Conservation (phyloP, 2,888 invertebrate genomes). For the Yponomeuta plumbellus region DNA sequence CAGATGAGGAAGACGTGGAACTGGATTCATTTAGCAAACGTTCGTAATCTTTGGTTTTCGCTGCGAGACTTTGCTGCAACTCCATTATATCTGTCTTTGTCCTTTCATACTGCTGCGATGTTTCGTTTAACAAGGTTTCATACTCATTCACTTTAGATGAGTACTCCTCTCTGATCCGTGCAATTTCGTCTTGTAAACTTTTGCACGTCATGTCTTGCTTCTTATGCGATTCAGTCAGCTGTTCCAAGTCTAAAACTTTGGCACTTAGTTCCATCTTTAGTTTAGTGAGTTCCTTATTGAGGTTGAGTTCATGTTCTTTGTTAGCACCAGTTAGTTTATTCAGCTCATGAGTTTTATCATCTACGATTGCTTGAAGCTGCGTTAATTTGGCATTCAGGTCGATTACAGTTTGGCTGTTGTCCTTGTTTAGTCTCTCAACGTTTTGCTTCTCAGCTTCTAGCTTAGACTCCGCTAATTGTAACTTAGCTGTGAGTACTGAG, state of each 20-base stretch:
- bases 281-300: conserved; percentile 71
- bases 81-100: conserved; percentile 59
- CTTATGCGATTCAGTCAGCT: conserved; percentile 56
- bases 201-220: conserved; percentile 56
- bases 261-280: conserved; percentile 74
- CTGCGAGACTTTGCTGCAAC: conserved; percentile 53
- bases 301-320: conserved; percentile 68
- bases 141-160: conserved; percentile 65
- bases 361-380: conserved; percentile 66
- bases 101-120: conserved; percentile 59
- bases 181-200: conserved; percentile 57
- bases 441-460: conserved; percentile 65
- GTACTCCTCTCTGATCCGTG: conserved; percentile 54
- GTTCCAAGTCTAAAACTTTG: conserved; percentile 74
- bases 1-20: conserved; percentile 50
- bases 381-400: conserved; percentile 65
- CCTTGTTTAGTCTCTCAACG: conserved; percentile 63
- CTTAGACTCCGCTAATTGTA: conserved; percentile 72
- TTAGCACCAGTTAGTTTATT: conserved; percentile 66
- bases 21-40: conserved; percentile 56
- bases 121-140: conserved; percentile 59
- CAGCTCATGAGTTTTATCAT: conserved; percentile 69
- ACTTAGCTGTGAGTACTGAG: conserved; percentile 69
- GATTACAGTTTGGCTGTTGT: conserved; percentile 64
- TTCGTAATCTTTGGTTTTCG: conserved; percentile 60